Evolutionary conservation across 2,888 invertebrate genomes (phyloP).

Genomic region (Gnatocerus cornutus): DNA sequence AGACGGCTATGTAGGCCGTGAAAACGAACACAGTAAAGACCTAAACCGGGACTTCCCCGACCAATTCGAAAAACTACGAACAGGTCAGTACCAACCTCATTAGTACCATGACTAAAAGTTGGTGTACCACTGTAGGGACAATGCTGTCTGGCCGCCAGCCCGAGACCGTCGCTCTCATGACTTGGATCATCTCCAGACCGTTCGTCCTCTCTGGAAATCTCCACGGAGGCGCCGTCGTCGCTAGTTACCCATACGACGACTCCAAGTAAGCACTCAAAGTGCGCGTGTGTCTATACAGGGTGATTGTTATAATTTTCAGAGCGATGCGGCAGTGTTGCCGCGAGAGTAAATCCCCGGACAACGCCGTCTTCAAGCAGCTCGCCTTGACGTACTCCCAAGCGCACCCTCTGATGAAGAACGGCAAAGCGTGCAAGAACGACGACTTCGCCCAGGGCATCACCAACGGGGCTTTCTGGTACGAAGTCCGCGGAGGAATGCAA

Average conservation of each 20-base stretch:
- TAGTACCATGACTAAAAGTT: no score
- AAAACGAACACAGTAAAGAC: constrained; percentile 87
- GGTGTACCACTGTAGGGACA: constrained; percentile 66
- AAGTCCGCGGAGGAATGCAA: constrained; percentile 95
- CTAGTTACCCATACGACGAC: constrained; percentile 97
- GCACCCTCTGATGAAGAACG: constrained; percentile 84
- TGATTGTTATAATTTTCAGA: constrained; percentile 47
- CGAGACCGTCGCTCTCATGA: constrained; percentile 91
- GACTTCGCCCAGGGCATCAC: constrained; percentile 87
- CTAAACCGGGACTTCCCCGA: constrained; percentile 96
- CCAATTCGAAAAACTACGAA: constrained; percentile 76
- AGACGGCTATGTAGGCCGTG: constrained; percentile 80
- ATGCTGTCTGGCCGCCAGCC: constrained; percentile 81
- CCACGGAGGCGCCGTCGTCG: constrained; percentile 97
- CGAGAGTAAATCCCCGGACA: constrained; percentile 87
- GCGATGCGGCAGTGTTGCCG: constrained; percentile 78
- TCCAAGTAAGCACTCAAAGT: constrained; percentile 71
- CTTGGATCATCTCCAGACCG: constrained; percentile 89
- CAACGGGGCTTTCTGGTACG: constrained; percentile 95
- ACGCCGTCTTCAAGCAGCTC: constrained; percentile 85
- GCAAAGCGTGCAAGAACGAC: constrained; percentile 82
- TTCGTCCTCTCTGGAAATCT: constrained; percentile 96
- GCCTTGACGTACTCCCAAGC: constrained; percentile 84
- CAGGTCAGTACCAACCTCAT: constrained; percentile 56
- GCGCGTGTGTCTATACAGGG: not conserved